phyloP scores from a whole-genome alignment of 2,888 invertebrate genomes.

The Himalopsyche kuldschensis region DNA sequence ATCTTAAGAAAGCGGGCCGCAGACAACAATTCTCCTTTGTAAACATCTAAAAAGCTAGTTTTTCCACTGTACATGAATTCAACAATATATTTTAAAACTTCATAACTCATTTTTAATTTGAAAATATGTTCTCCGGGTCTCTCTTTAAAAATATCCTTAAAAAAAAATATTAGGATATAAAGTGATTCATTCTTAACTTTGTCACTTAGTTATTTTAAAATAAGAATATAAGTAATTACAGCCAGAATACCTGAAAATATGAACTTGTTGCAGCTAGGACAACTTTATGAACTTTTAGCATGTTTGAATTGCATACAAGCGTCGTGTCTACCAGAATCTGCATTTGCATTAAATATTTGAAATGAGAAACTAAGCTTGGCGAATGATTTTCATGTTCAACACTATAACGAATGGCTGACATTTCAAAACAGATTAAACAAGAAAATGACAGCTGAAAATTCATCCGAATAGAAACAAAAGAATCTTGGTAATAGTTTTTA shows the following conservation, averaged over 20 bases:
- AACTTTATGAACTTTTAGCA: conserved; percentile 73
- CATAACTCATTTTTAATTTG: conserved; percentile 70
- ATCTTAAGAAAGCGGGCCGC: conserved; percentile 74
- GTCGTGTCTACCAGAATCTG: conserved; percentile 76
- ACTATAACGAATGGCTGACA: conserved; percentile 62
- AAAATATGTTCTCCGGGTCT: conserved; percentile 61
- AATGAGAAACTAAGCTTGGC: conserved; percentile 66
- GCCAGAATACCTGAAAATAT: conserved; percentile 66
- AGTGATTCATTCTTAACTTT: not conserved
- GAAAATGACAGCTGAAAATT: not conserved
- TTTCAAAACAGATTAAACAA: conserved; percentile 39
- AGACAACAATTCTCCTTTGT: conserved; percentile 68
- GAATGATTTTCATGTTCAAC: conserved; percentile 73
- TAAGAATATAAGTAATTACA: not conserved
- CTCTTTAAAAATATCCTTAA: conserved; percentile 63
- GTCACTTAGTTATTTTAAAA: not conserved
- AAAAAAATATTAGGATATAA: conserved; percentile 31
- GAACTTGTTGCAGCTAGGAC: conserved; percentile 73
- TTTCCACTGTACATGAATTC: conserved; percentile 80
- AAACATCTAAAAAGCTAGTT: conserved; percentile 69
- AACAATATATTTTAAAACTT: conserved; percentile 69
- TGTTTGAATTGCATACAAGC: conserved; percentile 73
- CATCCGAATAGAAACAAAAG: no score
- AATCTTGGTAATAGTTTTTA: no score
- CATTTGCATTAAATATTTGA: conserved; percentile 71